Base-by-base conservation (phyloP, 2,797 vertebrate genomes). In the Hafferia zeledoni region DNA sequence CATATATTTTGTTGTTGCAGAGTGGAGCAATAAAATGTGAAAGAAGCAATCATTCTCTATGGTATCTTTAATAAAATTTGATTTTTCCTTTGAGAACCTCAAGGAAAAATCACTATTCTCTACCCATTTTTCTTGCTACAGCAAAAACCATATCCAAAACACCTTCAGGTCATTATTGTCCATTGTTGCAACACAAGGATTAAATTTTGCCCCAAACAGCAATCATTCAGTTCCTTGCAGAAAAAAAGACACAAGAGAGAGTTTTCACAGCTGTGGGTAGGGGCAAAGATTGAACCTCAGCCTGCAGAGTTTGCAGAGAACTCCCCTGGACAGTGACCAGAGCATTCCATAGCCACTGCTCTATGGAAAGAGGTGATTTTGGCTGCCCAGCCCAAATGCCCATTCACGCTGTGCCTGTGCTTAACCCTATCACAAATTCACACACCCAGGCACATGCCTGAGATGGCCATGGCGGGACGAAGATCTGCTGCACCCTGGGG, bases 71-170 rank as follows among this genome's bases (percentile, higher is more conserved):
- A 89, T 43, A 74, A 89, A 89, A 84, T 84, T 68, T 82, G 30
- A 74, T 88, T 93, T 92, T 94, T 84, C 49, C 56, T 94, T 82
- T 88, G 74, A 91, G 89, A 89, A 79, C 18, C n/a, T 75, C 6
- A 37, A 87, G 49, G 22, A 86, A 95, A 91, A 77, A 86, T 72
- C 56, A 71, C 68, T 80, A 10, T 77, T 93, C 31, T 89, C 37
- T 86, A 39, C 82, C 63, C 17, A 18, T 91, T 61, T 93, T 69
- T 68, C 52, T 91, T 89, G 23, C 67, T 87, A 44, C 11, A 64
- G 56, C 24, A 70, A 83, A 94, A 83, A 86, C 19, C 15, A 89
- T 81, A 67, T 65, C 50, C 61, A 59, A 70, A 91, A 50, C 70
- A 79, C 27, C 50, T 94, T 90, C 53, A 83, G 33, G 64, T 82